Conservation (phyloP, 2,888 invertebrate species). For the Rhamphomyia laevipes region DNA sequence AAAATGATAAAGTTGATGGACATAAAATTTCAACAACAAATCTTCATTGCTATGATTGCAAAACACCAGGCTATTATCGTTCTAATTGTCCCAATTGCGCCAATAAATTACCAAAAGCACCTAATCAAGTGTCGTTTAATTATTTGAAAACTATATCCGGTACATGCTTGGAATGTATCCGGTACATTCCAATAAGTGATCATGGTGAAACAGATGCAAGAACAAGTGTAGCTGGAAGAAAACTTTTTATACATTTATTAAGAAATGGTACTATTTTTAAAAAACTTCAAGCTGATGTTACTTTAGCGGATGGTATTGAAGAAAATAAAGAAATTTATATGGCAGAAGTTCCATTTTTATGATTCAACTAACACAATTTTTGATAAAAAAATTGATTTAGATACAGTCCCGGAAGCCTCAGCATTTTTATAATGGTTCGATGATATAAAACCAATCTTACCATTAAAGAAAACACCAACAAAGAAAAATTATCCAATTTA, state of each 20-base stretch:
- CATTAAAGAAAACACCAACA: neutral
- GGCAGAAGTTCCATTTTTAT: neutral
- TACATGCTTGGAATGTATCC: too few relatives aligned
- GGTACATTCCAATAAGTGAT: too few relatives aligned
- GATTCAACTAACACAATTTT: too few relatives aligned
- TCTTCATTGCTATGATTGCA: too few relatives aligned
- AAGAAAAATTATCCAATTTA: neutral
- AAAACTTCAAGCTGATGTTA: neutral
- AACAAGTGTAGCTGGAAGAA: constrained; percentile 5
- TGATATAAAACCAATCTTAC: neutral
- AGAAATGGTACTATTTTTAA: constrained; percentile 2
- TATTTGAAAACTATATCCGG: too few relatives aligned
- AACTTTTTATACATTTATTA: constrained; percentile 1
- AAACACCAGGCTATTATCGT: too few relatives aligned
- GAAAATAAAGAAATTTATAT: constrained; percentile 1
- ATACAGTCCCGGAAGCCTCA: neutral
- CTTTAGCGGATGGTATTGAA: constrained; percentile 1
- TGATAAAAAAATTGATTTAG: too few relatives aligned
- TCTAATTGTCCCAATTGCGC: too few relatives aligned
- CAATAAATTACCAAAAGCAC: neutral
- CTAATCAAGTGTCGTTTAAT: too few relatives aligned
- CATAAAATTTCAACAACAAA: neutral
- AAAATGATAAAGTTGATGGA: neutral
- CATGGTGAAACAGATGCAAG: too few relatives aligned
- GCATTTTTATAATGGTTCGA: neutral